Evolutionary conservation across 2,113 vertebrate genomes (phyloP), one percentile per base, ranked within the genome.

Genomic region (Scomber japonicus): DNA sequence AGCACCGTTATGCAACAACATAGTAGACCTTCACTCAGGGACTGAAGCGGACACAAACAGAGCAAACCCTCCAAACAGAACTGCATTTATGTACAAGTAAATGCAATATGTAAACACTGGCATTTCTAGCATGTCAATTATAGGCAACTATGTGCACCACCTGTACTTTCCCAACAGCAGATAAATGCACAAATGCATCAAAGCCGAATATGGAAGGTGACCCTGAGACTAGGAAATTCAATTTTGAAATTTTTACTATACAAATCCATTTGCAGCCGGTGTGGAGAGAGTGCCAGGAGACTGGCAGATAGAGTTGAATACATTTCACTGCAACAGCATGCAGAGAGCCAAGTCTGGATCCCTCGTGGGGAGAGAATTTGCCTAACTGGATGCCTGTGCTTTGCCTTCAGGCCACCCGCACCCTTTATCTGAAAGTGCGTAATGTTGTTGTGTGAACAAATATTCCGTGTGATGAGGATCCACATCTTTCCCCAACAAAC

Each of bases 311-410:
- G 31, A 57, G 57, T 10, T 81, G 74, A 78, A 83, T 90, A 62
- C 59, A 81, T 90, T 84, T 78, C 61, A 73, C 65, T 54, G 80
- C 61, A 79, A 51, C 71, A 45, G 35, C 56, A 57, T 46, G 17
- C 57, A 66, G 63, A 55, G 61, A 73, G 82, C 82, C 71, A 81
- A 70, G 67, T 81, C 68, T 71, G 71, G 70, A 24, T 71, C 66
- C 72, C 68, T 78, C 13, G 17, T 71, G 69, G 46, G 68, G 67
- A 75, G 66, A 78, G 49, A 64, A 85, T 80, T 73, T 86, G 81
- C 65, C 57, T 67, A 78, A 83, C 73, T 81, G 80, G 56, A 80
- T 45, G 59, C 69, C 61, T 61, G 30, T 21, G 60, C 65, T 71
- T 53, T 21, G 17, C 79, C 78, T 87, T 66, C 46, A 77, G 75